Evolutionary conservation across 2,113 vertebrate genomes (phyloP).

Genomic region (Oreochromis aureus): DNA sequence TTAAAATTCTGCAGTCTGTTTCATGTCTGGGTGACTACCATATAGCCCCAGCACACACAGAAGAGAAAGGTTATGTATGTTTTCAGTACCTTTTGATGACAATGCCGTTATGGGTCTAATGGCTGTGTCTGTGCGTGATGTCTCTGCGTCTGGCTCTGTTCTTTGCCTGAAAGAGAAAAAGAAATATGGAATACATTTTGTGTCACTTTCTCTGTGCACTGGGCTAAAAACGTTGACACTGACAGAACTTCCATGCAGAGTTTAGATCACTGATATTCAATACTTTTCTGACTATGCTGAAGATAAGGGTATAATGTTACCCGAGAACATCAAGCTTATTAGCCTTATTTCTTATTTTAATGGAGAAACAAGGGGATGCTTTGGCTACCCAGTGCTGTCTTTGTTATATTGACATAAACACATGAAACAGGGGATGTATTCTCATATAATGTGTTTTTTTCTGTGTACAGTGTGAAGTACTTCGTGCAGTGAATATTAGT

Average conservation of each 20-base stretch:
- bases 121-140: neutral
- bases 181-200: neutral
- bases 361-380: neutral
- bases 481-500: neutral
- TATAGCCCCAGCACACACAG: neutral
- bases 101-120: neutral
- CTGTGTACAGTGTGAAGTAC: neutral
- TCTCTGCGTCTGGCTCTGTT: neutral
- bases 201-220: conserved; percentile 13
- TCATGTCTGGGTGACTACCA: neutral
- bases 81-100: neutral
- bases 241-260: neutral
- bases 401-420: neutral
- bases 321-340: neutral
- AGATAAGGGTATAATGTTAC: neutral
- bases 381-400: neutral
- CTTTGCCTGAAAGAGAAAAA: neutral
- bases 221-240: neutral
- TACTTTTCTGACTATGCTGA: neutral
- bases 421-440: neutral
- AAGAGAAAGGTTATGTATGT: neutral
- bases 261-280: neutral
- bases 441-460: neutral
- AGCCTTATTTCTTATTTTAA: neutral
- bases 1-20: neutral